A percentile compares a stretch with the other conserved stretches of the same genome.
These are phyloP conservation scores for Pampus argenteus DNA, from an alignment of 2,797 vertebrate species.

Conservation along the genomic window DNA sequence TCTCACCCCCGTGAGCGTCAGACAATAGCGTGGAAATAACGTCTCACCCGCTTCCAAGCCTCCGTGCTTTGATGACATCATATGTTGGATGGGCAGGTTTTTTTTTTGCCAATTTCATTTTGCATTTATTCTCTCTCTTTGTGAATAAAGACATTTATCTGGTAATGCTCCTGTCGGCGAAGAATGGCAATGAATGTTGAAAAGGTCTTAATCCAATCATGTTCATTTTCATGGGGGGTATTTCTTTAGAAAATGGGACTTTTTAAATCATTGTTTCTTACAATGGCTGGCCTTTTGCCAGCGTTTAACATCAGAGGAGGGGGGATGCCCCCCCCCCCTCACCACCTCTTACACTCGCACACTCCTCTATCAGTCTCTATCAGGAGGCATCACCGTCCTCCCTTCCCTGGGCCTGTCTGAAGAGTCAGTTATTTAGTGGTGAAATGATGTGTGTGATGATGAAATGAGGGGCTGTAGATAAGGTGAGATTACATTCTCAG, in stretches of 20 bases:
- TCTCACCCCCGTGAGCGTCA: constrained; percentile 64
- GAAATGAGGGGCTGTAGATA: constrained; percentile 80
- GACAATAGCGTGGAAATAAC: constrained; percentile 81
- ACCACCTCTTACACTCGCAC: constrained; percentile 13
- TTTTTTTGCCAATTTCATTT: constrained; percentile 60
- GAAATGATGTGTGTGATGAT: constrained; percentile 83
- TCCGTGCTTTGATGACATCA: constrained; percentile 67
- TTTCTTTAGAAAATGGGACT: constrained; percentile 64
- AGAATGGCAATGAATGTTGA: constrained; percentile 60
- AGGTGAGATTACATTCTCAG: constrained; percentile 76
- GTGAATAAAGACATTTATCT: constrained; percentile 66
- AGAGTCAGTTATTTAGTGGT: constrained; percentile 79
- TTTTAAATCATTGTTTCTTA: constrained; percentile 65
- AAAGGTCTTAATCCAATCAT: constrained; percentile 74
- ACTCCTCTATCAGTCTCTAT: constrained; percentile 56
- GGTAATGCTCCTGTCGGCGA: constrained; percentile 57
- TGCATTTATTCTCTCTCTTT: constrained; percentile 61
- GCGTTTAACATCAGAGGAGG: constrained; percentile 56
- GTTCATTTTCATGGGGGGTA: constrained; percentile 75
- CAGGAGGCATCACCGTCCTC: constrained; percentile 48
- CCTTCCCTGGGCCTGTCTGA: constrained; percentile 57
- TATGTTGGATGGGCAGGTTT: constrained; percentile 27
- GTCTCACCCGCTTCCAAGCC: constrained; percentile 73
- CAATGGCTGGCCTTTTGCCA: constrained; percentile 61
- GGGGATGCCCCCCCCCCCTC: constrained; percentile 12